Conservation (phyloP, 1,140 invertebrate genomes). For the Drosophila obscura region DNA sequence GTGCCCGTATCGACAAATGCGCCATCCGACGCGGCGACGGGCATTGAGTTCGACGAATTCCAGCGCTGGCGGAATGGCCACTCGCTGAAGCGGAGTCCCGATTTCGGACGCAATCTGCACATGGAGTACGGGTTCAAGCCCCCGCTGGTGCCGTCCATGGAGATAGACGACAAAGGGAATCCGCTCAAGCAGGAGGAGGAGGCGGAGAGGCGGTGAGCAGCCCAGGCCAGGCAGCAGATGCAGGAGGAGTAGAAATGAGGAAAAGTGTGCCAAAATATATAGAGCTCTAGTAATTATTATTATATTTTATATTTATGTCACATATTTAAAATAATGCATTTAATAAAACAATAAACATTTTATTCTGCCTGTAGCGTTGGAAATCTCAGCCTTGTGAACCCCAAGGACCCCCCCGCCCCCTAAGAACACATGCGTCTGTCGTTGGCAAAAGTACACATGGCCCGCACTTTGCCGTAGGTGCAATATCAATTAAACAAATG, state of each 20-base stretch:
- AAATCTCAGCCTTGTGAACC: neutral
- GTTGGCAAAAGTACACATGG: slow-evolving; percentile 3
- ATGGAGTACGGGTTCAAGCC: slow-evolving; percentile 93
- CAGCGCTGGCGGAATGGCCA: slow-evolving; percentile 84
- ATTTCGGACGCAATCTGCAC: slow-evolving; percentile 87
- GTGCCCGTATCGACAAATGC: slow-evolving; percentile 71
- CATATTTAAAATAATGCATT: slow-evolving; percentile 61
- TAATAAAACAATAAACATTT: slow-evolving; percentile 49
- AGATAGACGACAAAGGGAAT: slow-evolving; percentile 89
- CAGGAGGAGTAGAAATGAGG: slow-evolving; percentile 1
- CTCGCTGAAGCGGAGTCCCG: slow-evolving; percentile 83
- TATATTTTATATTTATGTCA: slow-evolving; percentile 57
- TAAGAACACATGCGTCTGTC: slow-evolving; percentile 16
- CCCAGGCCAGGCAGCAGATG: too few species aligned
- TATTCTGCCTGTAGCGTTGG: neutral
- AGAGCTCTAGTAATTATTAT: slow-evolving; percentile 62
- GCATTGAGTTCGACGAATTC: slow-evolving; percentile 81
- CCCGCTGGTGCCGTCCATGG: slow-evolving; percentile 90
- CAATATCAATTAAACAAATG: slow-evolving; percentile 71
- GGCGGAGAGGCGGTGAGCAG: slow-evolving; percentile 35
- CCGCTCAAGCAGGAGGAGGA: slow-evolving; percentile 84
- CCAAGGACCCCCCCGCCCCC: neutral
- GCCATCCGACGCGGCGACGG: slow-evolving; percentile 5
- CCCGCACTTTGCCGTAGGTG: slow-evolving; percentile 20
- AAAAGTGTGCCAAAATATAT: slow-evolving; percentile 79